These are phyloP conservation scores for Scaptomyza polygonia DNA, from an alignment of 2,888 invertebrate species.

Conservation along the genomic window DNA sequence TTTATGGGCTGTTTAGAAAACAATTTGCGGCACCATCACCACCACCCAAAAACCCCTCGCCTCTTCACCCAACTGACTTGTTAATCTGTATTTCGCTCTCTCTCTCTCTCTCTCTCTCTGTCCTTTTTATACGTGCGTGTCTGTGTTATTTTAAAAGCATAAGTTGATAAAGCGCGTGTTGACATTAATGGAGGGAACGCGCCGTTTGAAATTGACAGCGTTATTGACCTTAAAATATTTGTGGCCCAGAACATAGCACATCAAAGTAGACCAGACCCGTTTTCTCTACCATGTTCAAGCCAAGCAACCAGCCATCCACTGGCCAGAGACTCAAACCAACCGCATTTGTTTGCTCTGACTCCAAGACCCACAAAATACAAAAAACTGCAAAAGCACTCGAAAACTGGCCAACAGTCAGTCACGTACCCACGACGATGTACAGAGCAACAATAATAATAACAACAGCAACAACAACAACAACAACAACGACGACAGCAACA, in stretches of 20 bases:
- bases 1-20: constrained; percentile 77
- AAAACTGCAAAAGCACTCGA: constrained; percentile 52
- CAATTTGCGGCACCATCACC: constrained; percentile 58
- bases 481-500: constrained; percentile 25
- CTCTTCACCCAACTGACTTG: constrained; percentile 29
- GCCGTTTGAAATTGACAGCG: constrained; percentile 76
- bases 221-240: constrained; percentile 76
- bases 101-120: neutral
- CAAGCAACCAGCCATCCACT: constrained; percentile 20
- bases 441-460: constrained; percentile 30
- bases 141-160: constrained; percentile 33
- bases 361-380: constrained; percentile 30
- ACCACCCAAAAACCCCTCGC: neutral
- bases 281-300: constrained; percentile 4
- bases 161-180: constrained; percentile 73
- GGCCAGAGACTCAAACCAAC: constrained; percentile 41
- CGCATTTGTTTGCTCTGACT: constrained; percentile 57
- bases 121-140: constrained; percentile 6
- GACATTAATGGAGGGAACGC: constrained; percentile 75
- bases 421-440: constrained; percentile 55
- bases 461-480: constrained; percentile 15
- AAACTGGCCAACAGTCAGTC: constrained; percentile 63
- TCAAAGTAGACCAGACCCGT: constrained; percentile 6
- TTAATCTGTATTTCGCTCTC: constrained; percentile 36
- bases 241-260: constrained; percentile 19